A percentile compares a stretch with the other conserved stretches of the same genome.
Evolutionary conservation across 2,888 invertebrate species (phyloP).

Genomic region (Drosophila meridiana): DNA sequence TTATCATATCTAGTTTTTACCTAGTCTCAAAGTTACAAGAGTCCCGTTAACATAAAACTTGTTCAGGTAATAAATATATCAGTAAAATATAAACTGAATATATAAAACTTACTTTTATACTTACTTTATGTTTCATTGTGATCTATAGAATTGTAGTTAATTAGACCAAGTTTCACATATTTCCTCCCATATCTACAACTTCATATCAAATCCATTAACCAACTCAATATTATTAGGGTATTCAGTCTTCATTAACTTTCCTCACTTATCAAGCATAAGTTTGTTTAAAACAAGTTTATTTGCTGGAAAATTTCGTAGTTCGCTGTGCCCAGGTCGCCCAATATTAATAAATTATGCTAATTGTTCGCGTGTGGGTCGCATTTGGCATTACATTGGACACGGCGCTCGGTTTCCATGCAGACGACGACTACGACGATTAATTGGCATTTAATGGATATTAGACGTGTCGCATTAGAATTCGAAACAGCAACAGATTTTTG

Average conservation of each 20-base stretch:
- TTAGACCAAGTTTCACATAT: not conserved
- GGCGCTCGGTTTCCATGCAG: slow-evolving; percentile 29
- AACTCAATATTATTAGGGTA: not conserved
- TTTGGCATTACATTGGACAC: slow-evolving; percentile 53
- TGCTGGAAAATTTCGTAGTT: slow-evolving; percentile 1
- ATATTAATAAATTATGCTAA: slow-evolving; percentile 67
- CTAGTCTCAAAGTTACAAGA: not conserved
- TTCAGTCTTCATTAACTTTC: not conserved
- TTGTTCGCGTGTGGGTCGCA: slow-evolving; percentile 57
- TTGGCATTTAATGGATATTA: slow-evolving; percentile 59
- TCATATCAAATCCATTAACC: no score
- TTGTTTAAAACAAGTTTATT: slow-evolving; percentile 48
- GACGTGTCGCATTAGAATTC: slow-evolving; percentile 42
- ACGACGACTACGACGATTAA: slow-evolving; percentile 39
- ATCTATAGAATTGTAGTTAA: not conserved
- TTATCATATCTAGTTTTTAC: not conserved
- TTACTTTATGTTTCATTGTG: no score
- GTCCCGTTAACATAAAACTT: no score
- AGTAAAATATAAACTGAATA: no score
- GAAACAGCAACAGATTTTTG: slow-evolving; percentile 27
- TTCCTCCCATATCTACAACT: not conserved
- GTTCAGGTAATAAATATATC: no score
- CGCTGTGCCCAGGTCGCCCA: slow-evolving; percentile 21
- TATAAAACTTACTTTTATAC: no score
- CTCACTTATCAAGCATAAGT: not conserved